phyloP scores from a whole-genome alignment of 2,797 vertebrate species.

The Xiphophorus birchmanni region DNA sequence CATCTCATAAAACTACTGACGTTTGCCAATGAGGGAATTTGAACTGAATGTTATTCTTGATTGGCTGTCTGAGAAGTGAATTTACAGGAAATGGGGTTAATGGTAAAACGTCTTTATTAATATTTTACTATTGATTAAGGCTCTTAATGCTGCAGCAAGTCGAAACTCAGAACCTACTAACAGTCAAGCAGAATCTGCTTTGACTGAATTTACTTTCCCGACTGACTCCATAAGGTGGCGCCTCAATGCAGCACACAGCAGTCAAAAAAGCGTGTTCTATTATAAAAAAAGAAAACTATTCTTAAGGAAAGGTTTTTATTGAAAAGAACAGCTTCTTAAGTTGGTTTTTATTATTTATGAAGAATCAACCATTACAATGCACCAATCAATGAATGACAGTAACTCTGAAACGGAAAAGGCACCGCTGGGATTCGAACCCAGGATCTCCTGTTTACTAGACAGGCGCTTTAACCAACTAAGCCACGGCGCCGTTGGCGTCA shows the following conservation, averaged over 20 bases:
- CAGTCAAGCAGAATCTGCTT: too few relatives aligned
- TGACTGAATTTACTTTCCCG: too few relatives aligned
- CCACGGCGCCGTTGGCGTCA: not conserved
- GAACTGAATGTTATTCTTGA: not conserved
- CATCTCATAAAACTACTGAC: not conserved
- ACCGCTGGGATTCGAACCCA: constrained; percentile 2
- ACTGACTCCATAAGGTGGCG: not conserved
- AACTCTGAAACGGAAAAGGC: not conserved
- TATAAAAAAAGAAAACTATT: not conserved
- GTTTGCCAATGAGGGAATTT: not conserved
- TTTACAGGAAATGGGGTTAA: not conserved
- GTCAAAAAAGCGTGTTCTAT: not conserved
- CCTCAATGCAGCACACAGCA: not conserved
- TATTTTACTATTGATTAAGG: too few relatives aligned
- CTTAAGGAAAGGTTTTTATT: not conserved
- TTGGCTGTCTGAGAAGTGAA: not conserved
- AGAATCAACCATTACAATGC: not conserved
- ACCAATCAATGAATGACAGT: not conserved
- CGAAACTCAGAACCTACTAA: not conserved
- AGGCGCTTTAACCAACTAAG: constrained; percentile 8
- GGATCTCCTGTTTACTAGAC: constrained; percentile 8
- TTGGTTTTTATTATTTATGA: not conserved
- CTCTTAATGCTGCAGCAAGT: not conserved
- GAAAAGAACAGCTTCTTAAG: not conserved
- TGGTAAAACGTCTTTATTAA: not conserved